A percentile compares a stretch with the other conserved stretches of the same genome.
These are phyloP conservation scores for Choristoneura rosaceana DNA, from an alignment of 2,888 invertebrate genomes.

Conservation along the genomic window DNA sequence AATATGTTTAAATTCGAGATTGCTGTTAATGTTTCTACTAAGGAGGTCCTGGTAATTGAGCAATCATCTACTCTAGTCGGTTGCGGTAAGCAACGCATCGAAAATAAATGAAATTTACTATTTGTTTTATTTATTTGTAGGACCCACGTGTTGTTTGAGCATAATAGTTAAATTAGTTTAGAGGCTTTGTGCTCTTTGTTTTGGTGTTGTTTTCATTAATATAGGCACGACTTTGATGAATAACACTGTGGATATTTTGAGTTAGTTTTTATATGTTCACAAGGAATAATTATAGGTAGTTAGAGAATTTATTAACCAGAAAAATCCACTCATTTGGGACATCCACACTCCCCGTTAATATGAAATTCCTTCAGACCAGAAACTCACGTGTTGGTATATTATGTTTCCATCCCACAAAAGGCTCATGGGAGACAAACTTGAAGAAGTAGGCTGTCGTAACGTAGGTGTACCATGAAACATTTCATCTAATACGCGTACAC, in stretches of 20 bases:
- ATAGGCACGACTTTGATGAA: conserved; percentile 38
- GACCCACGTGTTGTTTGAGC: conserved; percentile 56
- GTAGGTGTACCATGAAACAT: conserved; percentile 21
- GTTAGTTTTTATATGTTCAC: conserved; percentile 9
- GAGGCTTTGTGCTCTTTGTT: conserved; percentile 45
- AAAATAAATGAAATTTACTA: conserved; percentile 79
- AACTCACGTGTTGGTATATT: background rate
- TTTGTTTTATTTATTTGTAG: conserved; percentile 75
- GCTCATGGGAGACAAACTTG: conserved; percentile 15
- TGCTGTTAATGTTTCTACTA: conserved; percentile 78
- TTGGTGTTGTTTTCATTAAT: conserved; percentile 45
- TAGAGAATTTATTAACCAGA: background rate
- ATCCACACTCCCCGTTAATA: background rate
- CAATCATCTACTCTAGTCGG: conserved; percentile 83
- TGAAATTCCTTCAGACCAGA: background rate
- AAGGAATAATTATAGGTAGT: background rate
- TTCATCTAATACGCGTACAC: conserved; percentile 27
- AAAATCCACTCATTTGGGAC: background rate
- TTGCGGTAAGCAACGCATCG: conserved; percentile 81
- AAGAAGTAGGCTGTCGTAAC: background rate
- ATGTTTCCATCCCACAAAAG: conserved; percentile 11
- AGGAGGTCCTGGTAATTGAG: conserved; percentile 85
- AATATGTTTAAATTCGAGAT: conserved; percentile 59
- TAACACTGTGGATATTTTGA: conserved; percentile 19
- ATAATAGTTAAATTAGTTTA: conserved; percentile 54